Evolutionary conservation across 1,140 invertebrate species (phyloP).

Genomic region (Parapsyche elsis): DNA sequence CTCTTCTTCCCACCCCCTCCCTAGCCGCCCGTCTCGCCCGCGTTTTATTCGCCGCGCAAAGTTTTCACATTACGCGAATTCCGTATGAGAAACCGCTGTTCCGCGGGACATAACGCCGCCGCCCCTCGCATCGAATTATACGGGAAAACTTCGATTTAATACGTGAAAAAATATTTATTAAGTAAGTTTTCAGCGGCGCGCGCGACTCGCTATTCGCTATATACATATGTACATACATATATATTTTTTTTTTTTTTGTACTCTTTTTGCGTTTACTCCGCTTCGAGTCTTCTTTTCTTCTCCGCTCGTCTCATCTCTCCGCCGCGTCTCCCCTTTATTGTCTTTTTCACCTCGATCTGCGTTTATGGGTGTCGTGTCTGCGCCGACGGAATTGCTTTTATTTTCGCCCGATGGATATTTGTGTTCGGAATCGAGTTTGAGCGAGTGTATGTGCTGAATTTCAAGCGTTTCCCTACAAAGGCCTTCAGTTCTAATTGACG

Average conservation of each 20-base stretch:
- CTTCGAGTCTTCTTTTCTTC: not conserved
- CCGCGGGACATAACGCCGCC: slow-evolving; percentile 34
- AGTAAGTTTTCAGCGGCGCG: slow-evolving; percentile 45
- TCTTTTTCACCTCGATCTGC: slow-evolving; percentile 33
- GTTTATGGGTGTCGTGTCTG: slow-evolving; percentile 33
- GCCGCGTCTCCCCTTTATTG: slow-evolving; percentile 9
- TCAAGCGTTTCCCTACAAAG: not conserved
- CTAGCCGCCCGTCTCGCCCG: slow-evolving; percentile 20
- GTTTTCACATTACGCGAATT: slow-evolving; percentile 55
- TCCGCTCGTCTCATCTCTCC: not conserved
- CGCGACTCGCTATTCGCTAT: not conserved
- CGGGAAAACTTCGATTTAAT: slow-evolving; percentile 51
- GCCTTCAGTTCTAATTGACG: slow-evolving; percentile 23
- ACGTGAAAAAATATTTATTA: slow-evolving; percentile 54
- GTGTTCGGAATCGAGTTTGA: slow-evolving; percentile 23
- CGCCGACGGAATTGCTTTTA: slow-evolving; percentile 20
- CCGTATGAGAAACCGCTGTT: slow-evolving; percentile 49
- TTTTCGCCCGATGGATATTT: slow-evolving; percentile 27
- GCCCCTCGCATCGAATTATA: slow-evolving; percentile 49
- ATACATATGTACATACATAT: not conserved
- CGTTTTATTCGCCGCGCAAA: slow-evolving; percentile 53
- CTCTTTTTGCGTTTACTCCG: slow-evolving; percentile 3
- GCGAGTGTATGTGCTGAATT: not conserved
- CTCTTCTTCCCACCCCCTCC: not conserved
- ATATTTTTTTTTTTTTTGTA: not conserved